phyloP scores from a whole-genome alignment of 2,888 invertebrate genomes.

The Eupithecia dodoneata region DNA sequence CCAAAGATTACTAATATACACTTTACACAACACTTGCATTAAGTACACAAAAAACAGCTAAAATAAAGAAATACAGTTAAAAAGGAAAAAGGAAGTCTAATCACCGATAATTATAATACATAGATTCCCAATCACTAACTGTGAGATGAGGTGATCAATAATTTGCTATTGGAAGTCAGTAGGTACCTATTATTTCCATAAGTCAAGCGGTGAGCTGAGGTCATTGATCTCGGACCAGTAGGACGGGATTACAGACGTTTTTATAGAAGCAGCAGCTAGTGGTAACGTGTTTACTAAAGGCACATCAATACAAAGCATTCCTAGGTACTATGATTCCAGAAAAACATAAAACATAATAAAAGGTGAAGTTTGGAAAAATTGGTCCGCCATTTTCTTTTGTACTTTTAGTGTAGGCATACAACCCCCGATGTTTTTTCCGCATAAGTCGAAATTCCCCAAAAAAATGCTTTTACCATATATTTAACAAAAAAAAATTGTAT shows the following conservation, averaged over 20 bases:
- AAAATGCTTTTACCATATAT: too few relatives aligned
- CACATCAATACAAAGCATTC: slow-evolving; percentile 38
- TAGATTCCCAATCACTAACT: background rate
- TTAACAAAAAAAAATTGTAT: too few relatives aligned
- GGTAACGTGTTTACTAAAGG: slow-evolving; percentile 75
- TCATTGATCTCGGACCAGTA: slow-evolving; percentile 79
- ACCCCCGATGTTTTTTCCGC: too few relatives aligned
- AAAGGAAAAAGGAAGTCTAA: background rate
- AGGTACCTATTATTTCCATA: slow-evolving; percentile 76
- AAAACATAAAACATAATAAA: background rate
- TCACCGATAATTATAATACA: background rate
- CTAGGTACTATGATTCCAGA: background rate
- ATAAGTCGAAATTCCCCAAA: too few relatives aligned
- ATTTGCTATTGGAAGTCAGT: slow-evolving; percentile 64
- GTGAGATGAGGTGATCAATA: slow-evolving; percentile 50
- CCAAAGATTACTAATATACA: too few relatives aligned
- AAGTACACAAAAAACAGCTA: too few relatives aligned
- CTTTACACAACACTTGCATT: too few relatives aligned
- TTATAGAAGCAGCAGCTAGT: slow-evolving; percentile 71
- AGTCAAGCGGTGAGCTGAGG: slow-evolving; percentile 77
- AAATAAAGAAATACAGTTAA: too few relatives aligned
- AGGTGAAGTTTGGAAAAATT: background rate
- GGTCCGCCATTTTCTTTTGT: background rate
- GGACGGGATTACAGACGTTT: slow-evolving; percentile 79
- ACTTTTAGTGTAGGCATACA: background rate